Percentiles rank a stretch among this genome's conserved stretches.
Evolutionary conservation across 2,888 invertebrate genomes (phyloP).

Genomic region (Eupelmus urozonus): DNA sequence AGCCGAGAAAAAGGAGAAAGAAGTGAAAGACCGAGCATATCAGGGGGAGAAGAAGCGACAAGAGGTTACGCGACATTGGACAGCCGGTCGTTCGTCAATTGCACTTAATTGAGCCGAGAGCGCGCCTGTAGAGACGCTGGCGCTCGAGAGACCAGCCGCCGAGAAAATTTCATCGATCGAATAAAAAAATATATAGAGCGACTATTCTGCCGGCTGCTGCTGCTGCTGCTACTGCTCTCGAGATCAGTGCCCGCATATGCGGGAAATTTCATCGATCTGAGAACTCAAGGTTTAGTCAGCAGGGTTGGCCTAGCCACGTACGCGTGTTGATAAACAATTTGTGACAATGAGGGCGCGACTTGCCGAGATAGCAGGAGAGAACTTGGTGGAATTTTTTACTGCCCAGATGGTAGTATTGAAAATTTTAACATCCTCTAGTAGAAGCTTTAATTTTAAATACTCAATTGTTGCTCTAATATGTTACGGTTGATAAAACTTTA

Average conservation of each 20-base stretch:
- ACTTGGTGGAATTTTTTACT: too few species aligned
- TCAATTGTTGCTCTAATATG: too few species aligned
- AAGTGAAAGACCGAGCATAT: constrained; percentile 22
- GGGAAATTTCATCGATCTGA: constrained; percentile 22
- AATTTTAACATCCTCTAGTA: too few species aligned
- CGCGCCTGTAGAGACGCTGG: constrained; percentile 23
- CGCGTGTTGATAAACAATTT: constrained; percentile 16
- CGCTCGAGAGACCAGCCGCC: not conserved
- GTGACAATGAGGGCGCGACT: constrained; percentile 41
- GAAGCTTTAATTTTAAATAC: too few species aligned
- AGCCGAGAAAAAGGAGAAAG: not conserved
- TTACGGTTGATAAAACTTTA: too few species aligned
- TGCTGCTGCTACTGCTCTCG: not conserved
- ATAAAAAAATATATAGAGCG: not conserved
- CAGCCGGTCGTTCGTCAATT: constrained; percentile 72
- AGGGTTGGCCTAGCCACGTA: constrained; percentile 4
- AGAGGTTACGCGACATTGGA: constrained; percentile 65
- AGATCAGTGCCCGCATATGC: constrained; percentile 40
- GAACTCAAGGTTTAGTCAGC: not conserved
- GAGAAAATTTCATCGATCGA: constrained; percentile 24
- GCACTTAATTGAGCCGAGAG: constrained; percentile 70
- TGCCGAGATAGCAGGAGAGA: too few species aligned
- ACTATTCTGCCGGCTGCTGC: not conserved
- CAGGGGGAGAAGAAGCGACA: constrained; percentile 55
- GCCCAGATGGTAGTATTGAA: too few species aligned